Conservation (phyloP, 2,113 vertebrate genomes). For the Todiramphus chloris region DNA sequence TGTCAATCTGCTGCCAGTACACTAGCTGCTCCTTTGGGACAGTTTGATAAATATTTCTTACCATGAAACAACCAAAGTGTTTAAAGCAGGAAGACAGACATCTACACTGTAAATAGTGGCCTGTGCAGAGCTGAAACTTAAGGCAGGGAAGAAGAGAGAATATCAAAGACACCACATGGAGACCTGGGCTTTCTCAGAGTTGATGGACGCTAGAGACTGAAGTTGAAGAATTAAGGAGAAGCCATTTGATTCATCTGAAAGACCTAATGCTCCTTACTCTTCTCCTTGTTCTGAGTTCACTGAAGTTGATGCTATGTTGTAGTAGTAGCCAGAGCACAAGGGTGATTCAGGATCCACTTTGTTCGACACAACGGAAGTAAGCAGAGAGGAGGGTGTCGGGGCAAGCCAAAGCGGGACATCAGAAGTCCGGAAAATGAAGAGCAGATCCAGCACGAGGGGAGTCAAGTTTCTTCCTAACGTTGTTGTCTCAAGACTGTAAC, state of each 20-base stretch:
- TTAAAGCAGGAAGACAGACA: neutral
- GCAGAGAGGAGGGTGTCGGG: neutral
- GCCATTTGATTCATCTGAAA: neutral
- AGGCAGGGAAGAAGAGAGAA: neutral
- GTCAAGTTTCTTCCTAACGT: neutral
- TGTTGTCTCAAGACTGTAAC: neutral
- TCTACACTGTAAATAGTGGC: neutral
- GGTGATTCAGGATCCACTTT: neutral
- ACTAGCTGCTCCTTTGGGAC: accelerated
- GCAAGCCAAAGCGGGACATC: neutral
- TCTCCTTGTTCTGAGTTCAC: neutral
- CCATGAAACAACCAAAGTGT: neutral
- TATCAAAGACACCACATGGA: neutral
- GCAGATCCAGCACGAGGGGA: neutral
- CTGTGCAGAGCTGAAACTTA: neutral
- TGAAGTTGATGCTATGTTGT: neutral
- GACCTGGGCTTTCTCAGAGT: neutral
- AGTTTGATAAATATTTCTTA: neutral
- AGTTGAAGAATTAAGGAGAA: neutral
- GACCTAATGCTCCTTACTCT: neutral
- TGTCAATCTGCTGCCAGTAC: neutral
- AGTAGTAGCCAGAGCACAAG: neutral
- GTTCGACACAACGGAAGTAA: neutral
- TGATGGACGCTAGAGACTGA: neutral
- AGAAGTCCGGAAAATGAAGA: neutral